These are phyloP conservation scores for Melitaea cinxia DNA, from an alignment of 1,140 invertebrate species.

Conservation along the genomic window DNA sequence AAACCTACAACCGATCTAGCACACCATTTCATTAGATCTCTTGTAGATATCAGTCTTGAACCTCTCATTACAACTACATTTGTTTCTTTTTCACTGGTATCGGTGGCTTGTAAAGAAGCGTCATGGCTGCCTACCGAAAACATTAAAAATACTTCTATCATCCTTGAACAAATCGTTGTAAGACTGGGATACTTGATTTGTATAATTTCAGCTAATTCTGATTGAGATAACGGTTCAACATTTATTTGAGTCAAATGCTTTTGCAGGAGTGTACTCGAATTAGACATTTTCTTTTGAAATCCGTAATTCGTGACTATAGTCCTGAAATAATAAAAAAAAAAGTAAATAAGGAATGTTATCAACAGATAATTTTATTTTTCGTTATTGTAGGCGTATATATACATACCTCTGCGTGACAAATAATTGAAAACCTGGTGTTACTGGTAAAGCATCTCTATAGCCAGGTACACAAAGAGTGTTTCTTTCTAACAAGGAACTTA, in stretches of 20 bases:
- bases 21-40: conserved; percentile 97
- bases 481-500: conserved; percentile 93
- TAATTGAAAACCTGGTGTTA: conserved; percentile 93
- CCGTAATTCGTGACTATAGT: conserved; percentile 81
- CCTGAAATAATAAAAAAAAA: conserved; percentile 76
- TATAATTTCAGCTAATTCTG: conserved; percentile 88
- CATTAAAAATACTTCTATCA: conserved; percentile 92
- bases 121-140: conserved; percentile 88
- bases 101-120: conserved; percentile 67
- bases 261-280: conserved; percentile 85
- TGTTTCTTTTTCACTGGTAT: conserved; percentile 53
- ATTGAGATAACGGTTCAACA: conserved; percentile 88
- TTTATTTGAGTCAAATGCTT: conserved; percentile 92
- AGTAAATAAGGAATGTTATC: neutral
- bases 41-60: conserved; percentile 87
- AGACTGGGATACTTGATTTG: conserved; percentile 87
- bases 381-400: neutral
- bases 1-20: conserved; percentile 88
- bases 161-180: conserved; percentile 87
- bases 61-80: conserved; percentile 73
- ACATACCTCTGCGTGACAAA: conserved; percentile 93
- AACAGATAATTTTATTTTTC: neutral
- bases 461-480: conserved; percentile 92
- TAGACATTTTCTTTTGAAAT: conserved; percentile 85
- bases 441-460: conserved; percentile 90